Evolutionary conservation across 2,797 vertebrate genomes (phyloP), one percentile per base, ranked within the genome.

Genomic region (Babyrousa celebensis): DNA sequence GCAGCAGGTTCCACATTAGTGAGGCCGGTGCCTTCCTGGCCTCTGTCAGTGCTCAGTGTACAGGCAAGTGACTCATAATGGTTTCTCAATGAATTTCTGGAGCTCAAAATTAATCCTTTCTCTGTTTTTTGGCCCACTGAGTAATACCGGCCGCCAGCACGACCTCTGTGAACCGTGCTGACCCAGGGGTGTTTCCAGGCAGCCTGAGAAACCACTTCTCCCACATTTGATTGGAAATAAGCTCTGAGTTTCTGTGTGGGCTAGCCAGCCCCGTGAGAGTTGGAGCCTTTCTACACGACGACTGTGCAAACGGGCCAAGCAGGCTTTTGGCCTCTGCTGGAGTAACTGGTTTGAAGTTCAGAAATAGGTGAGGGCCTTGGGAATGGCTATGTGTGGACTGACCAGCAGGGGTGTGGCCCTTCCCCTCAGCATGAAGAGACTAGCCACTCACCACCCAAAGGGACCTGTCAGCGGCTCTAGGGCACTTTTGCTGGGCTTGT

Each of bases 41-140:
- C 29, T 80, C 68, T 79, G 89, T 79, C 60, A 43, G 48, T 68
- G 78, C 90, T 83, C 58, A 72, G 72, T 36, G 5, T 74, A 87
- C 36, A 54, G 72, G 83, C 21, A 87, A 67, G 72, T 87, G 93
- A 97, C 83, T 97, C 80, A 74, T 40, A 56, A 8, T 92, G 72
- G 68, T 85, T 96, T 96, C 85, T 93, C 94, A 85, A 72, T 96
- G 58, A 89, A 83, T 93, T 91, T 93, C 84, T 67, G 0, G 82
- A n/a, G 63, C 62, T 96, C 36, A 6, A n/a, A 96, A 88, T 85
- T 89, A 96, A 87, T 96, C 89, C 96, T 7, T 25, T 80, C 93
- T 93, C 82, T 77, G 20, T 63, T 94, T 89, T 71, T 83, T 78
- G 40, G 94, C 94, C 79, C 62, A 8, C 32, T 21, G 43, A 40